phyloP scores from a whole-genome alignment of 2,113 vertebrate genomes.

The Ivindomyrus marchei region DNA sequence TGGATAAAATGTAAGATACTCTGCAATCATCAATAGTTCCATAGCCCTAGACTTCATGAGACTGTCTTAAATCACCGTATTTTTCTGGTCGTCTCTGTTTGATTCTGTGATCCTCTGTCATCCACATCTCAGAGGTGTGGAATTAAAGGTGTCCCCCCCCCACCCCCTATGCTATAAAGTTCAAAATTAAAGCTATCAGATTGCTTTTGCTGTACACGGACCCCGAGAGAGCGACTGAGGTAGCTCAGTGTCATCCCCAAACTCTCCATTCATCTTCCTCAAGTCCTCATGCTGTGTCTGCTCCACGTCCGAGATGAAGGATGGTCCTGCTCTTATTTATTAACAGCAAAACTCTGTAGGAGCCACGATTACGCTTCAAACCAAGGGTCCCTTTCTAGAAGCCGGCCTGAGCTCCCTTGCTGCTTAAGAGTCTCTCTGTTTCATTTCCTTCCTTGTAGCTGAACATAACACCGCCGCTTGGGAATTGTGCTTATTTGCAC shows the following conservation, averaged over 20 bases:
- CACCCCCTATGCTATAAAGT: not conserved
- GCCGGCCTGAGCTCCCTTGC: not conserved
- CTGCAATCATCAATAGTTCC: not conserved
- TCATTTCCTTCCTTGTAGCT: not conserved
- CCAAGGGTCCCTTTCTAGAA: not conserved
- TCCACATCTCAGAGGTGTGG: not conserved
- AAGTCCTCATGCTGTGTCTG: slow-evolving; percentile 20
- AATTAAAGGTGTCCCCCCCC: not conserved
- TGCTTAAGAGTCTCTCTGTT: not conserved
- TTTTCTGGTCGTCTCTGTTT: not conserved
- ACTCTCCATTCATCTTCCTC: slow-evolving; percentile 14
- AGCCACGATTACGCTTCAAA: not conserved
- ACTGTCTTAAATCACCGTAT: not conserved
- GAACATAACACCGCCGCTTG: not conserved
- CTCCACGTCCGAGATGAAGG: slow-evolving; percentile 30
- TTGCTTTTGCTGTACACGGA: not conserved
- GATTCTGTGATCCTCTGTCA: not conserved
- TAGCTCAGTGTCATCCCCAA: slow-evolving; percentile 23
- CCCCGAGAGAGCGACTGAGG: not conserved
- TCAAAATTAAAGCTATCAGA: not conserved
- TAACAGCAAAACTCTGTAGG: not conserved
- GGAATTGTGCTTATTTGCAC: not conserved
- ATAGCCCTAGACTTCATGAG: not conserved
- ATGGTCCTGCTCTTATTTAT: slow-evolving; percentile 15
- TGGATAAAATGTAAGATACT: not conserved